Percentiles rank a stretch among this genome's conserved stretches.
Conservation (phyloP, 2,888 invertebrate species). For the Conistra vaccinii region DNA sequence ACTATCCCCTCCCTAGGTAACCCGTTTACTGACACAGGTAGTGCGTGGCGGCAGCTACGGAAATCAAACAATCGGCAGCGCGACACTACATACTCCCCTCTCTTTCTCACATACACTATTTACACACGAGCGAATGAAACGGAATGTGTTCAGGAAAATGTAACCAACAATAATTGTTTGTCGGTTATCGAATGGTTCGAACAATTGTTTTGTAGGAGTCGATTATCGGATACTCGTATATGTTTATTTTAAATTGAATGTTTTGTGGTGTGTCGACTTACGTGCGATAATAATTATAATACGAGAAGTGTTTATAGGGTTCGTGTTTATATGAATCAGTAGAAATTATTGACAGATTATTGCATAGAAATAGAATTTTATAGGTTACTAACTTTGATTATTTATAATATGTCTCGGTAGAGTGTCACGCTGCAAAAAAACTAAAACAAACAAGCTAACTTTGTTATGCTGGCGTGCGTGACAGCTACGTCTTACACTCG, state of each 20-base stretch:
- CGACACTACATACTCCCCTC: conserved; percentile 44
- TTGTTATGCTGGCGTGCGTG: too few species aligned
- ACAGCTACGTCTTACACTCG: too few species aligned
- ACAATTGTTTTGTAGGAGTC: conserved; percentile 54
- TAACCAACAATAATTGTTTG: conserved; percentile 64
- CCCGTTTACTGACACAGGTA: conserved; percentile 77
- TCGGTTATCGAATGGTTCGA: conserved; percentile 55
- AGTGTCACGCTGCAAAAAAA: too few species aligned
- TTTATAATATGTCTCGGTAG: too few species aligned
- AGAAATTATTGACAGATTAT: neutral
- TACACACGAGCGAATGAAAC: conserved; percentile 12
- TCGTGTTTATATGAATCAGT: neutral
- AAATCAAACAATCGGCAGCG: conserved; percentile 81
- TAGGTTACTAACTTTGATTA: neutral
- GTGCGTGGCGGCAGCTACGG: conserved; percentile 71
- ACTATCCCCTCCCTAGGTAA: conserved; percentile 67
- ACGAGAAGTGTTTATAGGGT: neutral
- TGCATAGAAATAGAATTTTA: neutral
- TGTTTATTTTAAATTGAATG: conserved; percentile 13
- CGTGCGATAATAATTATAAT: conserved; percentile 5
- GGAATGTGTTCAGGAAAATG: conserved; percentile 42
- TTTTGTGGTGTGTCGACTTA: conserved; percentile 1
- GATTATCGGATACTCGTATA: conserved; percentile 20
- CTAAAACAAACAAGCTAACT: too few species aligned
- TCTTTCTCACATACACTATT: conserved; percentile 21